phyloP scores from a whole-genome alignment of 2,888 invertebrate genomes.

The Anarsia innoxiella region DNA sequence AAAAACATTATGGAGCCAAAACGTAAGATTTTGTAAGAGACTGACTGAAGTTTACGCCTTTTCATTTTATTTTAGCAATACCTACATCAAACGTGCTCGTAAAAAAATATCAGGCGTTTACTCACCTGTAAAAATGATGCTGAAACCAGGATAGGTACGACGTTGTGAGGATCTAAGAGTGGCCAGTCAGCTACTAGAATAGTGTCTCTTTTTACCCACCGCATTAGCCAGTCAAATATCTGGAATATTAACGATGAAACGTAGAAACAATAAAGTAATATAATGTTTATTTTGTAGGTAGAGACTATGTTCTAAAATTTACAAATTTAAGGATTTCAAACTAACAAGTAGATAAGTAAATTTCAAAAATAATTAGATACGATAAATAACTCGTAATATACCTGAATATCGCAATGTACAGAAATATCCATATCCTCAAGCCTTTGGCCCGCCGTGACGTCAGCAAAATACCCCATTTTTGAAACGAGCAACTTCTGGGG shows the following conservation, averaged over 20 bases:
- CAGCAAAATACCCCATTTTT: constrained; percentile 97
- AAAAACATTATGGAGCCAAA: too few relatives aligned
- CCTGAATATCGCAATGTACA: constrained; percentile 96
- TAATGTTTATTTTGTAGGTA: too few relatives aligned
- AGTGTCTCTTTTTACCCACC: constrained; percentile 91
- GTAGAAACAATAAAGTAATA: not conserved
- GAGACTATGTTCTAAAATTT: too few relatives aligned
- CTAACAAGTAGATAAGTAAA: too few relatives aligned
- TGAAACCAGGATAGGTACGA: constrained; percentile 93
- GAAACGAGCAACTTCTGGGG: constrained; percentile 88
- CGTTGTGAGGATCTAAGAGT: constrained; percentile 85
- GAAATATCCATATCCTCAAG: constrained; percentile 96
- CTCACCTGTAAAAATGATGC: constrained; percentile 88
- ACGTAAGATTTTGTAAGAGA: too few relatives aligned
- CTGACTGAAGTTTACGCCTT: too few relatives aligned
- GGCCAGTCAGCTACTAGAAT: constrained; percentile 81
- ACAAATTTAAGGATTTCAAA: too few relatives aligned
- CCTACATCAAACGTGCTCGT: too few relatives aligned
- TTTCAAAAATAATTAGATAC: not conserved
- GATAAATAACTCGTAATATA: too few relatives aligned
- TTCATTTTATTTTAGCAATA: too few relatives aligned
- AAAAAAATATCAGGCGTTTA: too few relatives aligned
- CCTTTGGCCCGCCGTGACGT: constrained; percentile 87
- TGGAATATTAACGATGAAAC: constrained; percentile 43
- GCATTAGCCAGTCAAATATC: constrained; percentile 97